Evolutionary conservation across 1,140 invertebrate species (phyloP), one percentile per base, ranked within the genome.

Genomic region (Leucophenga varia): DNA sequence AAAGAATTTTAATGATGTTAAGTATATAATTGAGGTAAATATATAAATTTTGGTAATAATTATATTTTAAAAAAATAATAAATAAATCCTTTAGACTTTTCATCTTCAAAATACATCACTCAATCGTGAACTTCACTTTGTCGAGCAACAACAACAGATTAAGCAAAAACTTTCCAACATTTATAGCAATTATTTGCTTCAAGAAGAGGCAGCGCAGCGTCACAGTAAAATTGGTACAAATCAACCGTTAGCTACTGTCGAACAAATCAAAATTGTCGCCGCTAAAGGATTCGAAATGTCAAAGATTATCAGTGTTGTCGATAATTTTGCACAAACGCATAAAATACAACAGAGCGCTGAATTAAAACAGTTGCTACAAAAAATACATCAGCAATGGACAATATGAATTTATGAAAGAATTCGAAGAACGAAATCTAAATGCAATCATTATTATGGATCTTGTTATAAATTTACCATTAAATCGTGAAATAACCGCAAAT

Each of bases 121-220:
- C 0, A 72, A 71, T n/a, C 52, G 67, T 9, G 75, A 79, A 50
- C 57, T 80, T 3, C 45, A 67, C 14, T 79, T 75, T 41, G 71
- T 75, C 38, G 76, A 78, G 55, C 72, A 76, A 48, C 57, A 79
- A 21, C 61, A 74, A 25, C 54, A 74, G 3, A 63, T 79, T 7
- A 77, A 74, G 44, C 61, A 61, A 17, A 74, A 74, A 36, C 38
- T 72, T 20, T 30, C 56, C 16, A 46, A 19, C 12, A 71, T 69
- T 5, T 71, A 68, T 45, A 44, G 52, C 3, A 71, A 71, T 14
- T 72, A 75, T 42, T 47, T 55, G 35, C 34, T 56, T 0, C 41
- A 69, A 36, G 59, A 69, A 36, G 59, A 63, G 31, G 47, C 22
- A 6, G 22, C 39, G 9, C 55, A 61, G 14, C 10, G 49, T 1